These are phyloP conservation scores for Xestoiulus laeticollis DNA, from an alignment of 2,888 invertebrate species.

Conservation along the genomic window DNA sequence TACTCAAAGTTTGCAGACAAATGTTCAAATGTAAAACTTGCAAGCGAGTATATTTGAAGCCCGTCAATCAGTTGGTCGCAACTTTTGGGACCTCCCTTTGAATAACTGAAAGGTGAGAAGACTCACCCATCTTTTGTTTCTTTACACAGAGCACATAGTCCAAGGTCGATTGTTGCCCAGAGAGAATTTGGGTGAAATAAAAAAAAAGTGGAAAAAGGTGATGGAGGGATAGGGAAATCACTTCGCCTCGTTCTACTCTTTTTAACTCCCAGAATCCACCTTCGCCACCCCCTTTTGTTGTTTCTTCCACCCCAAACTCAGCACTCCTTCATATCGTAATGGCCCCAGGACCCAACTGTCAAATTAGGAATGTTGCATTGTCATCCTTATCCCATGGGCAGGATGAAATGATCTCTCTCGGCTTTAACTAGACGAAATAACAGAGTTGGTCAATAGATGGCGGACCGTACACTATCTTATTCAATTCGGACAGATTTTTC, in stretches of 20 bases:
- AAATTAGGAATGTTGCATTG: conserved; percentile 51
- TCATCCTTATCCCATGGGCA: conserved; percentile 44
- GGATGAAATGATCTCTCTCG: conserved; percentile 10
- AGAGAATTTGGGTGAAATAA: conserved; percentile 41
- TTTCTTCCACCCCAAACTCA: conserved; percentile 48
- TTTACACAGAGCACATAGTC: conserved; percentile 40
- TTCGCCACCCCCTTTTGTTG: conserved; percentile 7
- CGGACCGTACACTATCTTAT: background rate
- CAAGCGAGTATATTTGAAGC: background rate
- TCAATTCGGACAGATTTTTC: too few species aligned
- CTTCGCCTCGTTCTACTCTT: conserved; percentile 27
- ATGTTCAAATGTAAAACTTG: too few species aligned
- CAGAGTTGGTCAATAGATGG: background rate
- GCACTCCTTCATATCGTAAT: conserved; percentile 46
- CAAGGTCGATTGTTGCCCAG: conserved; percentile 47
- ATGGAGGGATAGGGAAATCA: conserved; percentile 43
- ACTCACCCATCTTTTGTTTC: conserved; percentile 39
- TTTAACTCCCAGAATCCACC: background rate
- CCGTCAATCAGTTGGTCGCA: background rate
- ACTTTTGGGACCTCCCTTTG: conserved; percentile 24
- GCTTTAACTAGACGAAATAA: background rate
- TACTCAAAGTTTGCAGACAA: too few species aligned
- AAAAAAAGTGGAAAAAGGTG: conserved; percentile 39
- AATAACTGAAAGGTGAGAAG: conserved; percentile 42
- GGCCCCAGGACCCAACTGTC: conserved; percentile 23